phyloP scores from a whole-genome alignment of 1,140 invertebrate species.

The Drosophila quadrilineata region DNA sequence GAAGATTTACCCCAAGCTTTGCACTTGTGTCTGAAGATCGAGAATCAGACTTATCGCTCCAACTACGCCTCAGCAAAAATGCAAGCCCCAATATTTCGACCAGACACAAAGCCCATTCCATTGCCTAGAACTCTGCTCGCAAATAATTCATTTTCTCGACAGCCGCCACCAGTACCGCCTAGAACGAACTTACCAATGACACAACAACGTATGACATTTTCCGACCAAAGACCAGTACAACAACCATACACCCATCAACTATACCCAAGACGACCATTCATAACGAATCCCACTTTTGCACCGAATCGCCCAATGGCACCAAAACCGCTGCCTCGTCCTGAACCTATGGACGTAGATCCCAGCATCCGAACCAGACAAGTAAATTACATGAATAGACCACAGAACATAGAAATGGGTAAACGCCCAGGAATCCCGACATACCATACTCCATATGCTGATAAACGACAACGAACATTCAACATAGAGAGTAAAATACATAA shows the following conservation, averaged over 20 bases:
- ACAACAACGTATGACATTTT: neutral
- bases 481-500: neutral
- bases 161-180: too few relatives aligned
- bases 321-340: constrained; percentile 5
- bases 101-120: too few relatives aligned
- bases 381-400: constrained; percentile 35
- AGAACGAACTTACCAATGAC: too few relatives aligned
- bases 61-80: neutral
- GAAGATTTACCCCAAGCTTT: neutral
- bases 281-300: neutral
- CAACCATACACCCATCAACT: neutral
- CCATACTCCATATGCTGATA: neutral
- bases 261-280: neutral
- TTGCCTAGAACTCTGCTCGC: too few relatives aligned
- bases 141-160: too few relatives aligned
- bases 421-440: neutral
- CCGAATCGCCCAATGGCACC: neutral
- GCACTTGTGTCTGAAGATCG: neutral
- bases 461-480: neutral
- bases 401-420: neutral
- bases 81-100: too few relatives aligned
- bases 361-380: constrained; percentile 15
- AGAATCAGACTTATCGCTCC: neutral
- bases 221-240: neutral
- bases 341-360: constrained; percentile 32